A percentile compares a stretch with the other conserved stretches of the same genome.
These are phyloP conservation scores for Temnothorax ravouxi DNA, from an alignment of 2,888 invertebrate genomes.

Conservation along the genomic window DNA sequence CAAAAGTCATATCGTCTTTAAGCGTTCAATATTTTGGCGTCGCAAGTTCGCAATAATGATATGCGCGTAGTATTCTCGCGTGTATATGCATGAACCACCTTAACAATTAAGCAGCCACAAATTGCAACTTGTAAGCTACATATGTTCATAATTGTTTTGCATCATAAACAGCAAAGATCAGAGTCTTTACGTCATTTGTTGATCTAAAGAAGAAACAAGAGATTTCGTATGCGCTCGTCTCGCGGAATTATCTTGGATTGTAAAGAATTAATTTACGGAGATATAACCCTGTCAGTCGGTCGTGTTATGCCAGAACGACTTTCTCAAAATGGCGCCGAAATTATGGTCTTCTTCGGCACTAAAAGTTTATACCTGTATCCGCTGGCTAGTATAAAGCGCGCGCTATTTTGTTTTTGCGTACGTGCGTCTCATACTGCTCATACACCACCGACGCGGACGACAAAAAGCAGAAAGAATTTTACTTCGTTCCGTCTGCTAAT, in stretches of 20 bases:
- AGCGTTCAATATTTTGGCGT: neutral
- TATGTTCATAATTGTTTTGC: neutral
- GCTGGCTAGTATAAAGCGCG: slow-evolving; percentile 43
- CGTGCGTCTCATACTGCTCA: neutral
- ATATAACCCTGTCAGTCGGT: neutral
- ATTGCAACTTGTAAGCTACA: neutral
- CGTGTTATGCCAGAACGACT: neutral
- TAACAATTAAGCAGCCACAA: neutral
- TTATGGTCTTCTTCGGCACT: slow-evolving; percentile 39
- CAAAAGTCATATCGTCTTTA: slow-evolving; percentile 23
- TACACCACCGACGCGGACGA: slow-evolving; percentile 13
- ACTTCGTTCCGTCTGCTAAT: slow-evolving; percentile 49
- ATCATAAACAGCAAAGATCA: neutral
- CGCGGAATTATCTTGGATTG: neutral
- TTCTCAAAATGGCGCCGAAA: slow-evolving; percentile 38
- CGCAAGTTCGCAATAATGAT: slow-evolving; percentile 4
- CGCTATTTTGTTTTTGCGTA: slow-evolving; percentile 14
- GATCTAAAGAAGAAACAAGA: neutral
- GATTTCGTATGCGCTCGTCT: neutral
- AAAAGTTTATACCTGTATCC: slow-evolving; percentile 53
- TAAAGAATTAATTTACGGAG: slow-evolving; percentile 35
- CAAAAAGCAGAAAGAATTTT: slow-evolving; percentile 49
- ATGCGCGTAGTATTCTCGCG: neutral
- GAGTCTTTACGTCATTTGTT: neutral
- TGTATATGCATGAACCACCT: neutral